phyloP scores from a whole-genome alignment of 35 echinoderm and acorn worm genomes.

The Amphiura filiformis region DNA sequence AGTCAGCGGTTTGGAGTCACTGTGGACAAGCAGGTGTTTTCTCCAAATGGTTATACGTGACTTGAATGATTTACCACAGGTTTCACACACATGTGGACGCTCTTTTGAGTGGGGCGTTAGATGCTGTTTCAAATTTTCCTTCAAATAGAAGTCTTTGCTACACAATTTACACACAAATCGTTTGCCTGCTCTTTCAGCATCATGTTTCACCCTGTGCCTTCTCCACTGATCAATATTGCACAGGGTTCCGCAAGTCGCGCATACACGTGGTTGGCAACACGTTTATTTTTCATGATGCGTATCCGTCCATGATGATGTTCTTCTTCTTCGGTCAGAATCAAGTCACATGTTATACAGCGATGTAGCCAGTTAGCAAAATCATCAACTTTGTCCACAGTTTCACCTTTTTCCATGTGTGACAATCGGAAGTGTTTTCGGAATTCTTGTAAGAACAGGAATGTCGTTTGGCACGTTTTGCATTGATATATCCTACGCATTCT shows the following conservation, averaged over 20 bases:
- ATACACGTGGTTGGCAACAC: neutral
- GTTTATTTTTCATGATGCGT: neutral
- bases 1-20: neutral
- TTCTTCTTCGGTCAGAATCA: neutral
- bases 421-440: neutral
- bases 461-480: neutral
- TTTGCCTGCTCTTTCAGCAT: neutral
- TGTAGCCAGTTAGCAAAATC: neutral
- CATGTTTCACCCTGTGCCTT: neutral
- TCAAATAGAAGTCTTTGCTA: neutral
- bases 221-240: neutral
- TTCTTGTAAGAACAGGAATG: neutral
- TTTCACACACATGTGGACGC: neutral
- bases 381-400: neutral
- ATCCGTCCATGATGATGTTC: too few species aligned
- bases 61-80: neutral
- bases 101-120: neutral
- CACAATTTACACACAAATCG: neutral
- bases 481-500: neutral
- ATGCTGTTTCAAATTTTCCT: neutral
- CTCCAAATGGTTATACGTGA: neutral
- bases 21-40: neutral
- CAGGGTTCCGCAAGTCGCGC: neutral
- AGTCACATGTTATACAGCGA: neutral
- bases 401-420: neutral